Conservation (phyloP, 2,797 vertebrate genomes). For the Fratercula arctica region DNA sequence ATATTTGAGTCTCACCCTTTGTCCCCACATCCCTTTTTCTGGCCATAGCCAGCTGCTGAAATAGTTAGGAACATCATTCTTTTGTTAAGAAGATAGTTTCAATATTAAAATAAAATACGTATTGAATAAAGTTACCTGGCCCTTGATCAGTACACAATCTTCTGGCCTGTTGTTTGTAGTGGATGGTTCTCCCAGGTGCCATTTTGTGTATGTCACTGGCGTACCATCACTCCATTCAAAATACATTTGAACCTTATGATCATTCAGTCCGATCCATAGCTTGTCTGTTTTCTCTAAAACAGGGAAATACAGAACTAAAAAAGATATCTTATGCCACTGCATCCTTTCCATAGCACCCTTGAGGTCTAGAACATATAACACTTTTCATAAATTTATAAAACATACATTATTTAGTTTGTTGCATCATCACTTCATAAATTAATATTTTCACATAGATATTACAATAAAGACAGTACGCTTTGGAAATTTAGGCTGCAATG, state of each 20-base stretch:
- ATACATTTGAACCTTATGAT: conserved; percentile 84
- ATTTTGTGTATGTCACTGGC: conserved; percentile 87
- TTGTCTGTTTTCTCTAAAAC: conserved; percentile 79
- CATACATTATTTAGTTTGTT: neutral
- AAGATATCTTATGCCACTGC: neutral
- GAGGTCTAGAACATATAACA: neutral
- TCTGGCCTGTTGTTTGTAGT: conserved; percentile 85
- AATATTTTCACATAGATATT: neutral
- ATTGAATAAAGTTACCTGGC: conserved; percentile 78
- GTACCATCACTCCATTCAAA: conserved; percentile 92
- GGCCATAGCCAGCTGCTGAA: neutral
- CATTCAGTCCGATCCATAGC: conserved; percentile 92
- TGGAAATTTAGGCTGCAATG: neutral
- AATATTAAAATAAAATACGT: neutral
- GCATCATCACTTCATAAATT: neutral
- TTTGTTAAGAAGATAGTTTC: neutral
- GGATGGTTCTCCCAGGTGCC: conserved; percentile 87
- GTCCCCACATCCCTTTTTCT: neutral
- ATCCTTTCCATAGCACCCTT: neutral
- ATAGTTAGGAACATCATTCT: neutral
- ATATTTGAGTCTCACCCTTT: neutral
- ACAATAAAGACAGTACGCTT: neutral
- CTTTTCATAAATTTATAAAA: neutral
- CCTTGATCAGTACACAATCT: conserved; percentile 89
- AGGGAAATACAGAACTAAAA: neutral